These are phyloP conservation scores for Mungos mungo DNA, from an alignment of 2,113 vertebrate species.

Conservation along the genomic window DNA sequence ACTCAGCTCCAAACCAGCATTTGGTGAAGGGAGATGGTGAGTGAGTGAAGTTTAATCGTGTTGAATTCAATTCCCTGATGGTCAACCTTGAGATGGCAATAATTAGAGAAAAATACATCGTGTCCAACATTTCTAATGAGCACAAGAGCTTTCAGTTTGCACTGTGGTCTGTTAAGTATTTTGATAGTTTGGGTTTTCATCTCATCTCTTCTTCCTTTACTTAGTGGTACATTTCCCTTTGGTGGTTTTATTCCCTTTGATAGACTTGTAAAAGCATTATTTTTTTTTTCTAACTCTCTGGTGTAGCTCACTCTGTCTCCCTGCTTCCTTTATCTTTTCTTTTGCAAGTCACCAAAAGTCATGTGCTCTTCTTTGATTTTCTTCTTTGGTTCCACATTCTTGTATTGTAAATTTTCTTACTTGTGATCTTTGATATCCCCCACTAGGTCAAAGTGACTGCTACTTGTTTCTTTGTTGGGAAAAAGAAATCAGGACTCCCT, in stretches of 20 bases:
- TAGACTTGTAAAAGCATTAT: slow-evolving; percentile 44
- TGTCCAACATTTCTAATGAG: not conserved
- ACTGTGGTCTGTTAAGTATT: not conserved
- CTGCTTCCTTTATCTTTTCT: slow-evolving; percentile 61
- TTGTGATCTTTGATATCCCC: slow-evolving; percentile 47
- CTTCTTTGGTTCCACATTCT: not conserved
- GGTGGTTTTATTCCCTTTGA: slow-evolving; percentile 55
- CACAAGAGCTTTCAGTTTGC: not conserved
- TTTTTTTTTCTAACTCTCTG: not conserved
- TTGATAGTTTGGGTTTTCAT: not conserved
- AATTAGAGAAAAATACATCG: not conserved
- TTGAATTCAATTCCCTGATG: not conserved
- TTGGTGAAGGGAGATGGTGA: not conserved
- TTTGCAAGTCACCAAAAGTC: not conserved
- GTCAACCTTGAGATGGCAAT: not conserved
- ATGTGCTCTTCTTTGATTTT: slow-evolving; percentile 41
- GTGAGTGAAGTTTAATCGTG: not conserved
- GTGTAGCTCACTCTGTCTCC: slow-evolving; percentile 27
- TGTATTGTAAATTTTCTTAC: not conserved
- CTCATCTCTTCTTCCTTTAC: slow-evolving; percentile 29
- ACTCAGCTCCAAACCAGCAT: not conserved
- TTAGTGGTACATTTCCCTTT: slow-evolving; percentile 16
- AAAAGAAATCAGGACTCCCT: not conserved
- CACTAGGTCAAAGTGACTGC: slow-evolving; percentile 23
- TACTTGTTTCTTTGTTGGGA: not conserved